Evolutionary conservation across 2,113 vertebrate genomes (phyloP), one percentile per base, ranked within the genome.

Genomic region (Dunckerocampus dactyliophorus): DNA sequence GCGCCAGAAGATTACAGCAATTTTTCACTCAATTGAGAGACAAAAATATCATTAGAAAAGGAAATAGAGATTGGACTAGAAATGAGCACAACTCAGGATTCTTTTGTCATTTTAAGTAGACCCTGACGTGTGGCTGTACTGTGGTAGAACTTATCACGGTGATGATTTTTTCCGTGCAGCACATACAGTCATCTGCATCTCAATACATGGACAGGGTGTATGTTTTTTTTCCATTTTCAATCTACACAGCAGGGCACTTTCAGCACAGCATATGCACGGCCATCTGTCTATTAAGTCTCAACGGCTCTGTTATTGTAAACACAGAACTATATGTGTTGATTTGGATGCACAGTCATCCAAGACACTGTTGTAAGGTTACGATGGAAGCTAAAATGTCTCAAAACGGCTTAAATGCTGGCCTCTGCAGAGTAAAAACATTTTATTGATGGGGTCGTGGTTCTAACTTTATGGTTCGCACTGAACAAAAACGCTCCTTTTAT

Each of bases 261-360:
- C 22, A 74, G 31, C 16, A 45, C 54, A 67, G 20, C 79, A 75
- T 74, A 83, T 82, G 70, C 10, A 68, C 6, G 22, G 19, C 76
- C 84, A 84, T 82, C 80, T 86, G 80, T 59, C 21, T 60, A 34
- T 62, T 48, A 10, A 68, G 45, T 64, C 31, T 28, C 24, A 12
- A 58, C 17, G 28, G 46, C 53, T 47, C 24, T 62, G 37, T 43
- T 47, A 14, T 48, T 67, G 51, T 53, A 75, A 76, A 82, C 51
- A 71, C 28, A 31, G 59, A 43, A 17, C n/a, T n/a, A 34, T 8
- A 8, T 34, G 31, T 34, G 31, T 34, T 8, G 31, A 34, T 34
- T 34, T 8, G 5, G 3, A 8, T 34, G 7, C 6, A 8, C 31
- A 1, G 4, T 34, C 1, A 34, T 34, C 31, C 31, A 34, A 7